Conservation (phyloP, 1,140 invertebrate species). For the Ptiloglossa arizonensis region DNA sequence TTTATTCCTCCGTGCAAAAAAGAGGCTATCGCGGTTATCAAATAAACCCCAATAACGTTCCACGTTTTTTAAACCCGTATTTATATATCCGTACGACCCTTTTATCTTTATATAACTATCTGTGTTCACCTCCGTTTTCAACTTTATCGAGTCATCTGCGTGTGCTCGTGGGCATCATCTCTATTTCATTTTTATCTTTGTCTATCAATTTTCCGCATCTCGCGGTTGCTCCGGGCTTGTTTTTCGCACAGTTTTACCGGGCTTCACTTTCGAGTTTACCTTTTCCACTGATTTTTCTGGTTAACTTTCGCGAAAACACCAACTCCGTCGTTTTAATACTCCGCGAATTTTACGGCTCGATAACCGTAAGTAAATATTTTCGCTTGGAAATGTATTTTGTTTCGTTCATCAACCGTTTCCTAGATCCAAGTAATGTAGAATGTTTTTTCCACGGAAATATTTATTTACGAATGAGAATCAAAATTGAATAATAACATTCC, state of each 20-base stretch:
- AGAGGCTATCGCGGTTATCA: background rate
- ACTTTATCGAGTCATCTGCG: background rate
- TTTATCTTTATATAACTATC: slow-evolving; percentile 9
- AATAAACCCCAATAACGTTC: background rate
- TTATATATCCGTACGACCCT: background rate
- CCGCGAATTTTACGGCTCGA: too few relatives aligned
- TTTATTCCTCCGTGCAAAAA: background rate
- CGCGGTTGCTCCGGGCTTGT: background rate
- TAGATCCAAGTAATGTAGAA: too few relatives aligned
- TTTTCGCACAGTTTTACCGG: background rate
- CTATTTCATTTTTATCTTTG: slow-evolving; percentile 21
- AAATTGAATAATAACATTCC: too few relatives aligned
- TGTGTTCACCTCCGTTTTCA: background rate
- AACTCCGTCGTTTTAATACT: too few relatives aligned
- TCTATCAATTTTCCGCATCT: slow-evolving; percentile 4
- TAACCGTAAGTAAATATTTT: too few relatives aligned
- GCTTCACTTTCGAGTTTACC: background rate
- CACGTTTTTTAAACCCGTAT: background rate
- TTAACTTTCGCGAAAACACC: background rate
- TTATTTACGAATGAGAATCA: too few relatives aligned
- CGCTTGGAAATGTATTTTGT: too few relatives aligned
- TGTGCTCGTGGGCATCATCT: background rate
- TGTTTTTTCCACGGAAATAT: too few relatives aligned
- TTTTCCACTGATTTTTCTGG: background rate
- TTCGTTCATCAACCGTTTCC: too few relatives aligned